A percentile compares a stretch with the other conserved stretches of the same genome.
These are phyloP conservation scores for Drosophila tropicalis DNA, from an alignment of 1,140 invertebrate genomes.

Conservation along the genomic window DNA sequence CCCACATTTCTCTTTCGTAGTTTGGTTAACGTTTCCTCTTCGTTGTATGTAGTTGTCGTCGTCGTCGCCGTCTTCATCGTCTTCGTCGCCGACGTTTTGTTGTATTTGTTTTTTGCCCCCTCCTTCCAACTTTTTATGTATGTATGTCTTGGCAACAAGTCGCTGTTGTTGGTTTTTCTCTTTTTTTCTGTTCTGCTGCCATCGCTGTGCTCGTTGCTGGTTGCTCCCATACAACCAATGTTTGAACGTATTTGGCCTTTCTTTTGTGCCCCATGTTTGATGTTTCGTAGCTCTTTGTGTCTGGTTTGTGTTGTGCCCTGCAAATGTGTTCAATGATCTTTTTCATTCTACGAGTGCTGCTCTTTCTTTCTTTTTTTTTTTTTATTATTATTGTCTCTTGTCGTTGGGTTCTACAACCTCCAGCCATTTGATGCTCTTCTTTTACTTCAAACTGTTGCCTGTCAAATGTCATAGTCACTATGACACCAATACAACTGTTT, in stretches of 20 bases:
- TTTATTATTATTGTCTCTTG: slow-evolving; percentile 44
- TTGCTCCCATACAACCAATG: slow-evolving; percentile 40
- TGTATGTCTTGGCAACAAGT: slow-evolving; percentile 73
- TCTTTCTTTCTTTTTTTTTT: slow-evolving; percentile 38
- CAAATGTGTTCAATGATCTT: slow-evolving; percentile 74
- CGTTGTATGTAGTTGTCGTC: slow-evolving; percentile 17
- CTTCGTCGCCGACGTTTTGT: slow-evolving; percentile 32
- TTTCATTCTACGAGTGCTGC: slow-evolving; percentile 47
- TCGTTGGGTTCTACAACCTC: slow-evolving; percentile 46
- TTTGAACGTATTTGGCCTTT: slow-evolving; percentile 77
- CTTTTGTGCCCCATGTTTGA: slow-evolving; percentile 60
- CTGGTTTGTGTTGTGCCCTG: slow-evolving; percentile 27
- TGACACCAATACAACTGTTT: slow-evolving; percentile 4
- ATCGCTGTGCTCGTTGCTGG: slow-evolving; percentile 28
- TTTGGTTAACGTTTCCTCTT: slow-evolving; percentile 64
- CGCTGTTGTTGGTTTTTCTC: slow-evolving; percentile 40
- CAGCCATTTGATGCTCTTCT: slow-evolving; percentile 10
- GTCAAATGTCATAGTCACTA: slow-evolving; percentile 15
- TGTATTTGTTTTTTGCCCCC: slow-evolving; percentile 49
- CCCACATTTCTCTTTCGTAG: slow-evolving; percentile 45
- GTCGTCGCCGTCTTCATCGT: slow-evolving; percentile 45
- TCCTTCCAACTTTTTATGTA: slow-evolving; percentile 39
- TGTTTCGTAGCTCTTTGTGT: slow-evolving; percentile 42
- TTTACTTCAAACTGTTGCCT: slow-evolving; percentile 5
- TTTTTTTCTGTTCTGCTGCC: slow-evolving; percentile 17